Evolutionary conservation across 2,888 invertebrate species (phyloP).

Genomic region (Tipula lateralis): DNA sequence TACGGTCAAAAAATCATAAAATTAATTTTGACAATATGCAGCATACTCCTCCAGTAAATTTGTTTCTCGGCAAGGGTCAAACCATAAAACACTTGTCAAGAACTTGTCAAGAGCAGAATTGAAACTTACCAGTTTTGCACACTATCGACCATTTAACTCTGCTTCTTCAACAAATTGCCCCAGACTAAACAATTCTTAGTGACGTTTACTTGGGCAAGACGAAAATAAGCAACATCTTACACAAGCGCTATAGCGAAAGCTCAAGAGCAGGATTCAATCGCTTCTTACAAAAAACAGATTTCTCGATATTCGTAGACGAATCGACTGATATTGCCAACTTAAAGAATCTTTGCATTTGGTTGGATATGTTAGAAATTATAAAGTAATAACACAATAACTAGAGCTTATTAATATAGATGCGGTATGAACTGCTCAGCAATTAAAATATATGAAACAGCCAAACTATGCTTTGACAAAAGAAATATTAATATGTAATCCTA

Average conservation of each 20-base stretch:
- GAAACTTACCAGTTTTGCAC: too few relatives aligned
- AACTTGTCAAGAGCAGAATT: too few relatives aligned
- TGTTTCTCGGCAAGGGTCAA: too few relatives aligned
- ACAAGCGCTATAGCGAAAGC: not conserved
- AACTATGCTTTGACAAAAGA: not conserved
- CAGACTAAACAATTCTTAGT: too few relatives aligned
- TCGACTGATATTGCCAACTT: not conserved
- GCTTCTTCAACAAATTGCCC: too few relatives aligned
- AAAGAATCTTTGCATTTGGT: not conserved
- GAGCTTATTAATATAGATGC: not conserved
- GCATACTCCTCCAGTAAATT: too few relatives aligned
- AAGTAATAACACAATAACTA: not conserved
- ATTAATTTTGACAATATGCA: too few relatives aligned
- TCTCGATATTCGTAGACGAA: not conserved
- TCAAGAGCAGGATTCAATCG: not conserved
- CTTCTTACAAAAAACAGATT: not conserved
- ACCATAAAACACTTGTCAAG: too few relatives aligned
- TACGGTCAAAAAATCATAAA: too few relatives aligned
- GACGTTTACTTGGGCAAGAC: too few relatives aligned
- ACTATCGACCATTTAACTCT: too few relatives aligned
- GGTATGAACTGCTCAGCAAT: not conserved
- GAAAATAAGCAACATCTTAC: not conserved
- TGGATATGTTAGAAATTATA: not conserved
- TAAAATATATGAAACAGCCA: not conserved
- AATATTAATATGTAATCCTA: not conserved